Conservation (phyloP, 2,888 invertebrate genomes). For the Cyclophora punctaria region DNA sequence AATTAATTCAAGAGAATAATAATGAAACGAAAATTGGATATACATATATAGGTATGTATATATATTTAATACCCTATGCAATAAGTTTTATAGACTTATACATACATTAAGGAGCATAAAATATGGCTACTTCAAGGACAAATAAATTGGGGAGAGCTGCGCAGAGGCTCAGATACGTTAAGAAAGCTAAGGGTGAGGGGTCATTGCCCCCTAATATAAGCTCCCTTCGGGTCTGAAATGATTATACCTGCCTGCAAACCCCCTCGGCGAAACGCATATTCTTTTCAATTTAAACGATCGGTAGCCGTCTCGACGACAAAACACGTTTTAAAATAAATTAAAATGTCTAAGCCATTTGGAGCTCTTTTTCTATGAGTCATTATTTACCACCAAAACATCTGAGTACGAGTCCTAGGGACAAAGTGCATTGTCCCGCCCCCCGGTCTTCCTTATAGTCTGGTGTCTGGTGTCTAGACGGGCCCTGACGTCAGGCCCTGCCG, state of each 20-base stretch:
- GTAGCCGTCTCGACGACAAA: background rate
- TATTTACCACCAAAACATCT: background rate
- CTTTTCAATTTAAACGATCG: background rate
- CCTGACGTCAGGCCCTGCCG: conserved; percentile 35
- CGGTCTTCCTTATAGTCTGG: conserved; percentile 35
- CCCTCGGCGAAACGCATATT: conserved; percentile 21
- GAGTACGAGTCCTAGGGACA: background rate
- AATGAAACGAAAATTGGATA: background rate
- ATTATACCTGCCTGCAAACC: conserved; percentile 33
- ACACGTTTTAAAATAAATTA: background rate
- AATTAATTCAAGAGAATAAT: no score
- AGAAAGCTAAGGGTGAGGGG: conserved; percentile 62
- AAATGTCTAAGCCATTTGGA: background rate
- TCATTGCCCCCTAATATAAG: conserved; percentile 45
- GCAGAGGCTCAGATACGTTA: conserved; percentile 38
- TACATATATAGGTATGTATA: background rate
- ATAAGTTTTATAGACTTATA: background rate
- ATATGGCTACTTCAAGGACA: conserved; percentile 30
- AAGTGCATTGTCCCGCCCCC: conserved; percentile 33
- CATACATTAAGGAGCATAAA: conserved; percentile 4
- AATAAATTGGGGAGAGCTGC: conserved; percentile 30
- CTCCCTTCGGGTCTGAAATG: conserved; percentile 43
- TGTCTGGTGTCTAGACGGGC: conserved; percentile 46
- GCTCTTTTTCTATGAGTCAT: background rate
- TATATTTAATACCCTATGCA: background rate